Conservation (phyloP, 2,888 invertebrate species). For the Neelides folsomi region DNA sequence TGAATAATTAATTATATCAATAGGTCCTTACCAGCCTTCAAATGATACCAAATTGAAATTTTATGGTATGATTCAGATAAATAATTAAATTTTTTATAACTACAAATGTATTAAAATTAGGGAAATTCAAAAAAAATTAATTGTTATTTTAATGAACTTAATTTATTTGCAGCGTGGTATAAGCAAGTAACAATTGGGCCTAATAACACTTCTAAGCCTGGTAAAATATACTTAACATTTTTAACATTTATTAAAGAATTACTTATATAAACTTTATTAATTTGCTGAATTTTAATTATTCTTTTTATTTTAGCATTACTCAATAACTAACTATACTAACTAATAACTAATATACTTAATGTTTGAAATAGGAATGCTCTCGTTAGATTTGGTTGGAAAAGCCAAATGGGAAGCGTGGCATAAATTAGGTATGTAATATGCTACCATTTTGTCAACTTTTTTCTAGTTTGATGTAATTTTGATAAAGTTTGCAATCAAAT, state of each 20-base stretch:
- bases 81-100: not conserved
- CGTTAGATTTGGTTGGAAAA: constrained; percentile 82
- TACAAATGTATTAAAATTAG: no score
- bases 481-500: no score
- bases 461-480: no score
- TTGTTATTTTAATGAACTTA: not conserved
- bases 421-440: constrained; percentile 45
- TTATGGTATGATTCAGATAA: constrained; percentile 42
- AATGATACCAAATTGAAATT: constrained; percentile 83
- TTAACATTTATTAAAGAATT: no score
- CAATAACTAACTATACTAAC: no score
- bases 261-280: no score
- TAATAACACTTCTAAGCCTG: constrained; percentile 43
- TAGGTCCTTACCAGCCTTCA: constrained; percentile 91
- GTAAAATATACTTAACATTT: not conserved
- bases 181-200: constrained; percentile 88
- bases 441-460: no score
- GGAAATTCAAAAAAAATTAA: not conserved
- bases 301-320: no score
- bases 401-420: constrained; percentile 93
- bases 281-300: no score
- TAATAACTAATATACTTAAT: no score
- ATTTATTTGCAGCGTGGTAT: constrained; percentile 50
- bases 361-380: constrained; percentile 35
- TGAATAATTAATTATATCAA: constrained; percentile 31